A percentile compares a stretch with the other conserved stretches of the same genome.
phyloP scores from a whole-genome alignment of 2,797 vertebrate genomes.

The Denticeps clupeoides region DNA sequence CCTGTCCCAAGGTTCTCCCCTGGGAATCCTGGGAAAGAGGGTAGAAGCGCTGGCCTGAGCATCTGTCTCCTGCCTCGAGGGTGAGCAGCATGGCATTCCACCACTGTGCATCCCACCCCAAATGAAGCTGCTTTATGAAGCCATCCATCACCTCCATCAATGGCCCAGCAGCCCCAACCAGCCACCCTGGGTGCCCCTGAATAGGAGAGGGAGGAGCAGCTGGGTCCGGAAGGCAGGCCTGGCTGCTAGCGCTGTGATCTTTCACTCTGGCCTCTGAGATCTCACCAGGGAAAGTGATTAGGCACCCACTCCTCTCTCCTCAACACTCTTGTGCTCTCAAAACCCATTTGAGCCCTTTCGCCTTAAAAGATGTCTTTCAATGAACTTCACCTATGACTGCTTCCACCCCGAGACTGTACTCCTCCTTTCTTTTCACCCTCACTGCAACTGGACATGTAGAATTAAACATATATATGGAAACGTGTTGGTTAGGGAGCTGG shows the following conservation, averaged over 20 bases:
- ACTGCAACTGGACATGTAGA: too few species aligned
- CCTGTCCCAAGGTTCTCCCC: slow-evolving; percentile 46
- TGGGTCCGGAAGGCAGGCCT: slow-evolving; percentile 27
- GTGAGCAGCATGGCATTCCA: slow-evolving; percentile 35
- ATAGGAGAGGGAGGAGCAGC: slow-evolving; percentile 37
- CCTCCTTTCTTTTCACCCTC: too few species aligned
- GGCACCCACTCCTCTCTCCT: slow-evolving; percentile 33
- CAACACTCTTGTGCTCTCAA: too few species aligned
- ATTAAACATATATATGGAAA: too few species aligned
- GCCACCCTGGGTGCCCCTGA: slow-evolving; percentile 46
- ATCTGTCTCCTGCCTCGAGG: slow-evolving; percentile 59
- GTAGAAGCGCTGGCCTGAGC: slow-evolving; percentile 41
- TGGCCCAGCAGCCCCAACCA: slow-evolving; percentile 46
- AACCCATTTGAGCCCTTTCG: too few species aligned
- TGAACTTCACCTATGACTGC: slow-evolving; percentile 13
- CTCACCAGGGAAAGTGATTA: slow-evolving; percentile 68
- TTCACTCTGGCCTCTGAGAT: slow-evolving; percentile 52
- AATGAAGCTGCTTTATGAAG: slow-evolving; percentile 56
- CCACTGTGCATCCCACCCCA: slow-evolving; percentile 21
- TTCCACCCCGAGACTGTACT: too few species aligned
- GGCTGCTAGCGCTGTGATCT: slow-evolving; percentile 53
- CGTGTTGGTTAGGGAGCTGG: too few species aligned
- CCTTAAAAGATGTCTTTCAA: too few species aligned
- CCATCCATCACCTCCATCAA: slow-evolving; percentile 64
- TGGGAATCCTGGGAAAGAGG: slow-evolving; percentile 61